phyloP scores from a whole-genome alignment of 2,113 vertebrate genomes.

The Pardalotus punctatus region DNA sequence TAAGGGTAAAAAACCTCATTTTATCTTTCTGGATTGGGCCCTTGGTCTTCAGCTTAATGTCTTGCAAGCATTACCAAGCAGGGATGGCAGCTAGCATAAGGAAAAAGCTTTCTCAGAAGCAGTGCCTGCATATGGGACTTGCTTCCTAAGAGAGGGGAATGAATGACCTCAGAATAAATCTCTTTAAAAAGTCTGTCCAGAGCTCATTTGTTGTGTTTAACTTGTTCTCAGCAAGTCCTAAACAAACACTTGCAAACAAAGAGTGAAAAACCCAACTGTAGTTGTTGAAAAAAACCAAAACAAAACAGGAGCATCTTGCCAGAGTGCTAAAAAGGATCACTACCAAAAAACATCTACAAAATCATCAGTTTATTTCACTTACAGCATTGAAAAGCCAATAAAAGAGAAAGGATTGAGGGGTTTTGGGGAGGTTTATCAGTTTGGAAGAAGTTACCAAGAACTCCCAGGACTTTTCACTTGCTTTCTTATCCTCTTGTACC shows the following conservation, averaged over 20 bases:
- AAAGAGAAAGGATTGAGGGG: background rate
- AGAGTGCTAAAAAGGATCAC: background rate
- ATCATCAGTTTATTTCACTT: background rate
- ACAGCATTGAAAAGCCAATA: background rate
- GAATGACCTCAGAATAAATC: slow-evolving; percentile 12
- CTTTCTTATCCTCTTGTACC: background rate
- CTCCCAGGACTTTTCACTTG: background rate
- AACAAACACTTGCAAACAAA: background rate
- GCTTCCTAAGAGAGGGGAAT: background rate
- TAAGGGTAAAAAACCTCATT: background rate
- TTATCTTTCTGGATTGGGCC: background rate
- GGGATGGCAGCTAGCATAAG: background rate
- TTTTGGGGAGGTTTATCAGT: background rate
- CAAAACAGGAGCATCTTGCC: background rate
- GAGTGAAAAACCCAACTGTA: background rate
- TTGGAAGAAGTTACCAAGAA: background rate
- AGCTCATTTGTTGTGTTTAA: slow-evolving; percentile 31
- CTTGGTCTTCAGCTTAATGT: background rate
- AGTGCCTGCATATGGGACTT: background rate
- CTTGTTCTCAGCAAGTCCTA: slow-evolving; percentile 40
- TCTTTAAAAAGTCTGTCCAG: slow-evolving; percentile 6
- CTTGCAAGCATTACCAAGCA: background rate
- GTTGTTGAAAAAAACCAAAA: background rate
- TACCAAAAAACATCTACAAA: background rate
- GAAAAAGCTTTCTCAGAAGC: background rate